Evolutionary conservation across 2,113 vertebrate species (phyloP), one percentile per base, ranked within the genome.

Genomic region (Phainopepla nitens): DNA sequence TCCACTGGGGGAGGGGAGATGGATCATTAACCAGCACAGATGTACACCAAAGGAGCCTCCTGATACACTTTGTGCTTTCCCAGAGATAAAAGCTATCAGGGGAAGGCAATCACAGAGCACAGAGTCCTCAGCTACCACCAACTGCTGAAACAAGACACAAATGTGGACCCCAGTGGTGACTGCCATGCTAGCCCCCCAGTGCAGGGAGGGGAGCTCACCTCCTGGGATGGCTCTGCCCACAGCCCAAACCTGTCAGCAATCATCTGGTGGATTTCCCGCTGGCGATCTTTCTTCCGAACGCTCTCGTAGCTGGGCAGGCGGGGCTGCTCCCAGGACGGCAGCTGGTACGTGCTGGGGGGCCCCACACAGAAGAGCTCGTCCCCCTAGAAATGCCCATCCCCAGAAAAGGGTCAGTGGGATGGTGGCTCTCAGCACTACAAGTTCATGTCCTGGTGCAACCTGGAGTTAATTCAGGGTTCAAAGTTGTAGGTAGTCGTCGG

Each of bases 241-340:
- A 99, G 98, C 75, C 98, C 98, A 7, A 98, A 99, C 83, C 97
- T 96, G 90, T 98, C 97, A 0, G 98, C 98, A 9, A 97, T 99
- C 98, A 98, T 98, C 97, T 98, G 98, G 75, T 98, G 98, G 97
- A 98, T 98, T 89, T 99, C 98, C 85, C 98, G 98, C 95, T 98
- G 98, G 60, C 96, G 95, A 96, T 98, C 98, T 92, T 99, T 98
- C 93, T 98, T 98, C 49, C 97, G 93, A 81, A 98, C 98, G 0
- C 98, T 98, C 92, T 98, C 98, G 0, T 98, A 98, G 93, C 98
- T 98, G 5, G 98, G 98, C 82, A 98, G 92, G 47, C 58, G 96
- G 29, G 98, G 98, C 82, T 95, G 93, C 68, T 98, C 98, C 95
- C 96, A 90, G 27, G 92, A 45, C 0, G 96, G 87, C 12, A 98